Evolutionary conservation across 2,797 vertebrate genomes (phyloP), one percentile per base, ranked within the genome.

Genomic region (Zenarchopterus dispar): DNA sequence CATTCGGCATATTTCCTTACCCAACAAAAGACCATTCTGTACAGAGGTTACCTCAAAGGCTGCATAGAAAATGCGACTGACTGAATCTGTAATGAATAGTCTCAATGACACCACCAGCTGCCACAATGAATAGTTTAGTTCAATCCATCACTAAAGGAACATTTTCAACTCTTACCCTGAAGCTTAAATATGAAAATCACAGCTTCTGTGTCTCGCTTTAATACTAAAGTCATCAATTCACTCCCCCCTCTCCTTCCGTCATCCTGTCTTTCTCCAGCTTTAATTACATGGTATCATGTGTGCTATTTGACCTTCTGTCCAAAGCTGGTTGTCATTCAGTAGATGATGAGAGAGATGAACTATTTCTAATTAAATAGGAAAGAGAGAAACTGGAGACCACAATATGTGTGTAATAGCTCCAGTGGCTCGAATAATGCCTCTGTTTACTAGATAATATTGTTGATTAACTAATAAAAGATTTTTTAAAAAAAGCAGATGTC

Each of bases 281-380:
- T 91, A 88, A 91, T 91, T 86, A 88, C 67, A 49, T 39, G 62
- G 24, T 85, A 86, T 88, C 84, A 82, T 15, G 9, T 77, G 79
- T 59, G 62, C 75, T 63, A 86, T 88, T 88, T 87, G 84, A 67
- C 63, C 81, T 64, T 54, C 52, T 21, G 19, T 59, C 62, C 59
- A 24, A 54, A 55, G 46, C 59, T 9, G 65, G 78, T 71, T 78
- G 75, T 82, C 75, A 70, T 73, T 85, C 70, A 82, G 67, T 39
- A 39, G 31, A 39, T 67, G 69, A 85, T 71, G 82, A 88, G 78
- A 65, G 73, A 83, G 62, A 83, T 71, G 68, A 88, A 70, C 65
- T 62, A 41, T 21, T 70, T 85, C 33, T 36, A 36, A 36, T 36
- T 36, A 36, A 88, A 88, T 86, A 78, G 78, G 52, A 75, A 62